Conservation (phyloP, 2,797 vertebrate species). For the Falco rusticolus region DNA sequence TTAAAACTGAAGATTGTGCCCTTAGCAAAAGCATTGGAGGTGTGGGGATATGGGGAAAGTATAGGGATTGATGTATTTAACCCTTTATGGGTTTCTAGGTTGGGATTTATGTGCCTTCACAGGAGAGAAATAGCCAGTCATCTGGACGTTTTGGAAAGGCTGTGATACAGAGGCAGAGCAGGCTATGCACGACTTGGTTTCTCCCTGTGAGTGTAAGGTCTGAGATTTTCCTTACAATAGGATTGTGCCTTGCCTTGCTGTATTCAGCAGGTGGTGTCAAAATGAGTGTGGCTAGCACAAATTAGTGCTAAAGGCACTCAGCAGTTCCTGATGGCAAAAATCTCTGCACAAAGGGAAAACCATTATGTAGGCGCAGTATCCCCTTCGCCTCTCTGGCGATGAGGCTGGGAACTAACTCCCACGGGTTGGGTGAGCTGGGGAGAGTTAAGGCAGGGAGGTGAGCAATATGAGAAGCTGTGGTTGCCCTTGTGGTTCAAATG, state of each 20-base stretch:
- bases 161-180: not conserved
- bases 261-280: not conserved
- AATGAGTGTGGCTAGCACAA: not conserved
- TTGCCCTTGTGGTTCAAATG: not conserved
- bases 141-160: not conserved
- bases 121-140: not conserved
- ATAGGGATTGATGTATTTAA: not conserved
- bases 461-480: not conserved
- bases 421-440: not conserved
- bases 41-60: not conserved
- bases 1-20: not conserved
- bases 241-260: not conserved
- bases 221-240: not conserved
- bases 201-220: not conserved
- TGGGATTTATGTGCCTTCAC: not conserved
- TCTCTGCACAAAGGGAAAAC: not conserved
- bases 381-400: accelerated
- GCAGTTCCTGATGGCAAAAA: not conserved
- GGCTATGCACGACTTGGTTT: accelerated
- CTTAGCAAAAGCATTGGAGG: not conserved
- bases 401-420: not conserved
- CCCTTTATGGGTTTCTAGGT: not conserved
- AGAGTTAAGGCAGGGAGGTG: not conserved
- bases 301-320: not conserved
- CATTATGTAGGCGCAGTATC: accelerated